phyloP scores from a whole-genome alignment of 2,797 vertebrate genomes.

The Nasua narica region DNA sequence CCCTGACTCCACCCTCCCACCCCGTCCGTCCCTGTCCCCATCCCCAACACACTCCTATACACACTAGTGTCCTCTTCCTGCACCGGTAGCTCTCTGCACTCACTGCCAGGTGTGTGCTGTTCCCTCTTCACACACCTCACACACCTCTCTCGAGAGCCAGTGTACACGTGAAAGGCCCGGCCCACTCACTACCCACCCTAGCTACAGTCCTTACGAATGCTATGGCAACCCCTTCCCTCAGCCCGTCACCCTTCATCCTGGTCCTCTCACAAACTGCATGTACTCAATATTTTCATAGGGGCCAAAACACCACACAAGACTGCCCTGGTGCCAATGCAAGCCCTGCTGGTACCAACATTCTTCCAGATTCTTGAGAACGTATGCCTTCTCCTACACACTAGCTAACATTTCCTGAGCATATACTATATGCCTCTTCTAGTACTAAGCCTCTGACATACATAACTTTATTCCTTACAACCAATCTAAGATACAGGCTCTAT shows the following conservation, averaged over 20 bases:
- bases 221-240: background rate
- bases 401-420: background rate
- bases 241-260: background rate
- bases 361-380: background rate
- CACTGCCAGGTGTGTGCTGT: background rate
- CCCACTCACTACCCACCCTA: background rate
- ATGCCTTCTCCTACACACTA: background rate
- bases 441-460: background rate
- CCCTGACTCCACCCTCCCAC: too few species aligned
- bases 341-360: background rate
- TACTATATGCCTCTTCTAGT: background rate
- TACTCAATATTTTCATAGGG: background rate
- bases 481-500: background rate
- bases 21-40: background rate
- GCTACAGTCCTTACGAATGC: background rate
- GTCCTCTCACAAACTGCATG: background rate
- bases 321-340: background rate
- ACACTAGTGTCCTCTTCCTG: background rate
- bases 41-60: background rate
- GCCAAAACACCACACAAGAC: background rate
- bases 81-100: background rate
- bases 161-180: background rate
- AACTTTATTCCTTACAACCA: background rate
- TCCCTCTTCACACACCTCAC: background rate
- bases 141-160: background rate